Base-by-base conservation (phyloP, 2,797 vertebrate species). In the Lycodopsis pacificus region DNA sequence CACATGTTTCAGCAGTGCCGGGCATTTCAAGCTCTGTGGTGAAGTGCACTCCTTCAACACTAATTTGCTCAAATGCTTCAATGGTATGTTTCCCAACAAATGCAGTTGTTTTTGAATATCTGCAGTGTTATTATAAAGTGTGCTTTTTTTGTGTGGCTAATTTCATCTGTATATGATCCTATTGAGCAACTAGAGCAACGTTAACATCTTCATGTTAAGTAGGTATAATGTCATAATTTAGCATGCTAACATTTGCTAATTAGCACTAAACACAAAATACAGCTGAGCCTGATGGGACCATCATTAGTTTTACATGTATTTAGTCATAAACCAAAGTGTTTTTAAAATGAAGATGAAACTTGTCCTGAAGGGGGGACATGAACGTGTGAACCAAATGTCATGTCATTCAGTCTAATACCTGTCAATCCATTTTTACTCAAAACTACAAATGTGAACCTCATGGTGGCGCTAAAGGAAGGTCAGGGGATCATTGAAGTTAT, bases 1-100 rank as follows among this genome's bases (percentile, higher is more conserved):
- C 93, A 94, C 87, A 92, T 93, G 93, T 89, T 79, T 78, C 79
- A 71, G 80, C 86, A 65, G 84, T 89, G 87, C 83, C 90, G 90
- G 80, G 84, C 90, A 81, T 88, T 89, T 87, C 71, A 74, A 65
- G 80, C 87, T 87, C 76, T 80, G 80, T 74, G 79, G 76, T 76
- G 66, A 88, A 88, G 71, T 57, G 56, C 42, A 56, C 69, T 83
- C 73, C 73, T 87, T 76, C 81, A 81, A 81, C 81, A 77, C 80
- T 83, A 66, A 86, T 88, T 86, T 84, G 46, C 80, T 81, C 80
- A 58, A 64, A 73, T 59, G 65, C 67, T 83, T 75, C 44, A 69
- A 5, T 53, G 64, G 78, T 66, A 82, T 51, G 77, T 65, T 56
- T 73, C 38, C 42, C 38, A 15, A 61, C 61, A 82, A 54, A 73